Evolutionary conservation across 2,888 invertebrate species (phyloP).

Genomic region (Ichneumoninae sp.): DNA sequence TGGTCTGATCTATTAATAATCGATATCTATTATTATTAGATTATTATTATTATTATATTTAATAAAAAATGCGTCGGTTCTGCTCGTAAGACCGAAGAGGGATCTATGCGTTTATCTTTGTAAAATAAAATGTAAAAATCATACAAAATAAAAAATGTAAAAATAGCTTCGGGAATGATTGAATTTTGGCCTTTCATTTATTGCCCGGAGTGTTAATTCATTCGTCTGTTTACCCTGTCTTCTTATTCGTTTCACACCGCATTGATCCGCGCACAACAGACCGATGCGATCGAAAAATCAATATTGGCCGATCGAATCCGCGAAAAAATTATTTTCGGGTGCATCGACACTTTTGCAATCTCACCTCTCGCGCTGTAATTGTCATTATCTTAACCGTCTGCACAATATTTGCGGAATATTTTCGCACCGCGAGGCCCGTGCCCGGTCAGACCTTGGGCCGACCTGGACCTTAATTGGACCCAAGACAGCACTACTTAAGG

Average conservation of each 20-base stretch:
- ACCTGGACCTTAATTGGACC: slow-evolving; percentile 10
- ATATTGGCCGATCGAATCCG: slow-evolving; percentile 19
- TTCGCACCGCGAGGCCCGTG: slow-evolving; percentile 16
- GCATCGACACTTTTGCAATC: not conserved
- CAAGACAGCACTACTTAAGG: not conserved
- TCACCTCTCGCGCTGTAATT: not conserved
- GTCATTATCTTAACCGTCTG: not conserved
- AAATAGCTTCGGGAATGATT: not conserved
- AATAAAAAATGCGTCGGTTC: too few relatives aligned
- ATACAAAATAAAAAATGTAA: not conserved
- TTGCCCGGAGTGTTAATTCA: not conserved
- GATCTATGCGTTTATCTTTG: too few relatives aligned
- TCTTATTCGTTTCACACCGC: slow-evolving; percentile 7
- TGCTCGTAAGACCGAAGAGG: too few relatives aligned
- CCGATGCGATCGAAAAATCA: slow-evolving; percentile 2
- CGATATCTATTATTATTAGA: too few relatives aligned
- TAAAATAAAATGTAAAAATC: too few relatives aligned
- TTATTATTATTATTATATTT: too few relatives aligned
- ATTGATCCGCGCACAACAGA: not conserved
- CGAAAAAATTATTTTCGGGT: slow-evolving; percentile 6
- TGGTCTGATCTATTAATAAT: too few relatives aligned
- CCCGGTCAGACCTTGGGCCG: slow-evolving; percentile 4
- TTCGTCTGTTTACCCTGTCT: not conserved
- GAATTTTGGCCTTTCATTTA: not conserved
- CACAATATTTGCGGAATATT: slow-evolving; percentile 32